phyloP scores from a whole-genome alignment of 1,140 invertebrate genomes.

The Brachionus asplanchnoidis region DNA sequence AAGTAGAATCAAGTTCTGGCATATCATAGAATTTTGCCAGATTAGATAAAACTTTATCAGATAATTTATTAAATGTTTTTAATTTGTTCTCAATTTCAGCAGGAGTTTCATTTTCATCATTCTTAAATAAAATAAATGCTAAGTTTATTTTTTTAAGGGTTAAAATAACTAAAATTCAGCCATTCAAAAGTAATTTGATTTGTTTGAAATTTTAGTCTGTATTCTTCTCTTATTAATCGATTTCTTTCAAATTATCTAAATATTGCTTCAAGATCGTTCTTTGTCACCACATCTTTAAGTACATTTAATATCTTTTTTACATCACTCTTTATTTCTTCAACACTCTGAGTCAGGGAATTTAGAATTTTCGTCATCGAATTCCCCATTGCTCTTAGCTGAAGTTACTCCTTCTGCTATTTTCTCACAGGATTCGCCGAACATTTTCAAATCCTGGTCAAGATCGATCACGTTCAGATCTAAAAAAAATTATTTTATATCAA shows the following conservation, averaged over 20 bases:
- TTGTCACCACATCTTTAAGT: background rate
- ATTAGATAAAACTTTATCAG: background rate
- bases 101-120: background rate
- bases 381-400: background rate
- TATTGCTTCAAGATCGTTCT: background rate
- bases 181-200: slow-evolving; percentile 11
- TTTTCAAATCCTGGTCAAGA: background rate
- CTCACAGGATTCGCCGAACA: background rate
- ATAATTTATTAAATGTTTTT: background rate
- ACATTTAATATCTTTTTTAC: background rate
- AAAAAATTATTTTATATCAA: background rate
- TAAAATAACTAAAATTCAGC: background rate
- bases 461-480: background rate
- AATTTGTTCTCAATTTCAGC: background rate
- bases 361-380: background rate
- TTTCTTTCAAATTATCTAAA: background rate
- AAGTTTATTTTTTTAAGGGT: background rate
- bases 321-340: slow-evolving; percentile 3
- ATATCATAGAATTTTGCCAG: background rate
- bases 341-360: background rate
- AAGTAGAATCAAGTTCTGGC: background rate
- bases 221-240: background rate
- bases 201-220: background rate
- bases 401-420: background rate
- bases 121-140: background rate